phyloP scores from a whole-genome alignment of 1,140 invertebrate species.

The Aphidius ervi region DNA sequence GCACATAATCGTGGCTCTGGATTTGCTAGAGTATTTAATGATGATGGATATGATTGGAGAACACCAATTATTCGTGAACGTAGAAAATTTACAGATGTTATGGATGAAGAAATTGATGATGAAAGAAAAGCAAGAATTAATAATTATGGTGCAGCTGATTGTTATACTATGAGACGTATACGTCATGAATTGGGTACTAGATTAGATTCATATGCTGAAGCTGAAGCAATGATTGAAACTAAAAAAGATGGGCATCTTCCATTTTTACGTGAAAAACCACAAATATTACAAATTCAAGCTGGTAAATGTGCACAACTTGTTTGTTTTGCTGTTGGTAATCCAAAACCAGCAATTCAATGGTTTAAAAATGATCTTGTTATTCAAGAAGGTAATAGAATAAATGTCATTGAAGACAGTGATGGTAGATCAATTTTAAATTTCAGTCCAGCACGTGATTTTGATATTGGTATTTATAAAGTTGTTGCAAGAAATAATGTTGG shows the following conservation, averaged over 20 bases:
- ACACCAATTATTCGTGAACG: constrained; percentile 83
- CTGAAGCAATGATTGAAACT: constrained; percentile 75
- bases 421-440: constrained; percentile 76
- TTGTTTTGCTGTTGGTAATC: constrained; percentile 85
- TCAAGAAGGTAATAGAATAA: constrained; percentile 73
- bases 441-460: constrained; percentile 70
- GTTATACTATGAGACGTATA: constrained; percentile 67
- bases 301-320: constrained; percentile 73
- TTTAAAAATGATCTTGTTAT: constrained; percentile 89
- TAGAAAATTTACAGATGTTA: constrained; percentile 86
- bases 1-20: constrained; percentile 71
- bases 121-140: constrained; percentile 77
- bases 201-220: constrained; percentile 77
- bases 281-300: constrained; percentile 72
- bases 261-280: constrained; percentile 80
- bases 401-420: constrained; percentile 69
- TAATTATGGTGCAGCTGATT: constrained; percentile 69
- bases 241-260: constrained; percentile 74
- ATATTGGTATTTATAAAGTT: constrained; percentile 92
- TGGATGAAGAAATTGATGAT: constrained; percentile 95
- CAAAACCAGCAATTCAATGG: constrained; percentile 90
- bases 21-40: constrained; percentile 62
- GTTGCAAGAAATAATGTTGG: constrained; percentile 85
- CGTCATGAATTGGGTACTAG: constrained; percentile 77
- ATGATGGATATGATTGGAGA: constrained; percentile 70